These are phyloP conservation scores for Mixornis gularis DNA, from an alignment of 2,113 vertebrate species.

Conservation along the genomic window DNA sequence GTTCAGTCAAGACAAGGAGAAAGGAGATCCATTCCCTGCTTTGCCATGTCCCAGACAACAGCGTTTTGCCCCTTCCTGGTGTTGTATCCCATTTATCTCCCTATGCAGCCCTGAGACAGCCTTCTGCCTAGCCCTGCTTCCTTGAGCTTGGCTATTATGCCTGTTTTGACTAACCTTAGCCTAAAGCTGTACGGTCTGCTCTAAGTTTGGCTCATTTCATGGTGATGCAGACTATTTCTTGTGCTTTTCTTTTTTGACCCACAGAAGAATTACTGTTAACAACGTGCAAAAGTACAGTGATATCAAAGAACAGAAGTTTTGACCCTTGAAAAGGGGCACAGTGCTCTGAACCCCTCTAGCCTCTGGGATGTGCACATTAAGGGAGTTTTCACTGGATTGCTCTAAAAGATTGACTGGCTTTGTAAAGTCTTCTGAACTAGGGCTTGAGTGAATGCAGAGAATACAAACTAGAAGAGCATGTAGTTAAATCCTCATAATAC, in stretches of 20 bases:
- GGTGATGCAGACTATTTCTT: neutral
- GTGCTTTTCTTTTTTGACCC: neutral
- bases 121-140: neutral
- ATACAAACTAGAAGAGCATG: neutral
- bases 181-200: neutral
- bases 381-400: neutral
- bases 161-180: neutral
- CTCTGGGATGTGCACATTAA: neutral
- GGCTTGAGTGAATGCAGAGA: neutral
- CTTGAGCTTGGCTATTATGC: neutral
- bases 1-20: neutral
- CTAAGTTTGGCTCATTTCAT: neutral
- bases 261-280: neutral
- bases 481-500: neutral
- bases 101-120: neutral
- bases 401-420: neutral
- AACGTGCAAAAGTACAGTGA: neutral
- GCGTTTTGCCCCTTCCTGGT: neutral
- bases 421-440: neutral
- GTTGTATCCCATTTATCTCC: neutral
- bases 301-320: neutral
- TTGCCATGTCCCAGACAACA: neutral
- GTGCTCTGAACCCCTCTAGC: neutral
- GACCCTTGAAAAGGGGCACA: neutral
- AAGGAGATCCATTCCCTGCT: neutral